Percentiles rank a stretch among this genome's conserved stretches.
Conservation (phyloP, 2,797 vertebrate species). For the Podarcis siculus region DNA sequence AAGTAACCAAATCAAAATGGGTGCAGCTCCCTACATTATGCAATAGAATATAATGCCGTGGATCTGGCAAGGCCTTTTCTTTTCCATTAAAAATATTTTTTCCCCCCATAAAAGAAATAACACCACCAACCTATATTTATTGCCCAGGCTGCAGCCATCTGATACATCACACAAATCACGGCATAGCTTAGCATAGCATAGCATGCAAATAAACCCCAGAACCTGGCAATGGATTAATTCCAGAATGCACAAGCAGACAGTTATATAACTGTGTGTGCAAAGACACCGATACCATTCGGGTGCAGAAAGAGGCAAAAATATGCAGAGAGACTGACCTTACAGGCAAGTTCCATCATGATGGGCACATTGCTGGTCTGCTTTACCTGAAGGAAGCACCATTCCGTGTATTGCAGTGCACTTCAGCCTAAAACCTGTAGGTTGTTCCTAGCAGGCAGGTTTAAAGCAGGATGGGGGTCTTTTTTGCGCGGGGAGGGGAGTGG, state of each 20-base stretch:
- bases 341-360: constrained; percentile 63
- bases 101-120: not conserved
- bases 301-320: not conserved
- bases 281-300: not conserved
- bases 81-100: not conserved
- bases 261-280: constrained; percentile 17
- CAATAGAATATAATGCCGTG: constrained; percentile 27
- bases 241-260: not conserved
- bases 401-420: constrained; percentile 59
- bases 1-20: constrained; percentile 20
- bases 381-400: constrained; percentile 66
- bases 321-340: constrained; percentile 67
- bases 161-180: not conserved
- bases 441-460: constrained; percentile 51
- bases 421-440: constrained; percentile 65
- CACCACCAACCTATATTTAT: fast-evolving
- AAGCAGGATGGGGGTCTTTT: constrained; percentile 26
- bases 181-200: not conserved
- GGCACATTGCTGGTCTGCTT: constrained; percentile 63
- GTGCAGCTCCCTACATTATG: constrained; percentile 25
- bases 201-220: constrained; percentile 4
- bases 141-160: not conserved
- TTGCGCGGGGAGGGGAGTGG: not conserved
- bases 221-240: not conserved
- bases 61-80: constrained; percentile 1